phyloP scores from a whole-genome alignment of 2,888 invertebrate genomes.

The Lucinisca nassula region DNA sequence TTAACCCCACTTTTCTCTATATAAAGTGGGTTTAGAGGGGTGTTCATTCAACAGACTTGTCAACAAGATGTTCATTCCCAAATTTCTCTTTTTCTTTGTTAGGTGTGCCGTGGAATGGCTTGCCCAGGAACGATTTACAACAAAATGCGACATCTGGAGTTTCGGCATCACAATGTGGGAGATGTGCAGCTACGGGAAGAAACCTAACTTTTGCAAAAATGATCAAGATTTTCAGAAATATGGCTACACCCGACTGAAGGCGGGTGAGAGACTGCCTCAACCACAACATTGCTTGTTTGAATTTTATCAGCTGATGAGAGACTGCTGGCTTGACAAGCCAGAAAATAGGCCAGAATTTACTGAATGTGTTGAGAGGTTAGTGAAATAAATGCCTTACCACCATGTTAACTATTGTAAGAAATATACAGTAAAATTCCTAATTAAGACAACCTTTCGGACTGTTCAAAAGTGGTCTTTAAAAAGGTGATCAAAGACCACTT shows the following conservation, averaged over 20 bases:
- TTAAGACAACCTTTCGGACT: no score
- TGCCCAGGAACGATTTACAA: slow-evolving; percentile 29
- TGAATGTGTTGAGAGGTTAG: slow-evolving; percentile 29
- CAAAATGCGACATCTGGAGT: slow-evolving; percentile 65
- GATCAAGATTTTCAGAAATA: background rate
- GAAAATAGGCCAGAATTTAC: slow-evolving; percentile 39
- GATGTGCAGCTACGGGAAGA: slow-evolving; percentile 57
- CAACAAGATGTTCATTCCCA: no score
- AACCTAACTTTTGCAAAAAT: slow-evolving; percentile 35
- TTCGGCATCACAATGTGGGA: slow-evolving; percentile 67
- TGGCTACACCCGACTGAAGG: background rate
- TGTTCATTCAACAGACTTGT: no score
- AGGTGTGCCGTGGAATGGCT: slow-evolving; percentile 67
- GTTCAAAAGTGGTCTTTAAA: no score
- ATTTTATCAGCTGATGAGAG: slow-evolving; percentile 40
- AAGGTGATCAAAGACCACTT: no score
- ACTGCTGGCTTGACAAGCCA: slow-evolving; percentile 44
- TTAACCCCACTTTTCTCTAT: no score
- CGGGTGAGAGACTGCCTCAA: slow-evolving; percentile 28
- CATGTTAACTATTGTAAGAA: no score
- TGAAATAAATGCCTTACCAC: no score
- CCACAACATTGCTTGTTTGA: slow-evolving; percentile 24
- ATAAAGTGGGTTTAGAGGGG: no score
- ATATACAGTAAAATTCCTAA: no score
- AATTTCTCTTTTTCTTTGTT: no score